Evolutionary conservation across 1,140 invertebrate genomes (phyloP).

Genomic region (Drosophila burlai): DNA sequence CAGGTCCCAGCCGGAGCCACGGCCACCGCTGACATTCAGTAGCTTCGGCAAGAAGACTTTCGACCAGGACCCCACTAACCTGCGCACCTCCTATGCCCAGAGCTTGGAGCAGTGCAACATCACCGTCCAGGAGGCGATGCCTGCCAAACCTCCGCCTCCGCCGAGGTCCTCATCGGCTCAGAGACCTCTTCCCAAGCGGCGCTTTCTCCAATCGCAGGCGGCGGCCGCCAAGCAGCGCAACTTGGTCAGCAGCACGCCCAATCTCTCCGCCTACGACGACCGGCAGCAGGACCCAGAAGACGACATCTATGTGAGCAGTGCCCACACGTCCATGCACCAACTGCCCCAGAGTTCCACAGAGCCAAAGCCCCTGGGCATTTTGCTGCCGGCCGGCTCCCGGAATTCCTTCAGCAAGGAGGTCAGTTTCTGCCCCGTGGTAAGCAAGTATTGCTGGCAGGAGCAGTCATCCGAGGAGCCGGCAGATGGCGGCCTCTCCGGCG

Average conservation of each 20-base stretch:
- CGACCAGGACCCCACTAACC: constrained; percentile 81
- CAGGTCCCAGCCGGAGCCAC: neutral
- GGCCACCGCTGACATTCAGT: constrained; percentile 43
- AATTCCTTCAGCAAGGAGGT: constrained; percentile 86
- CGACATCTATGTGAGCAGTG: constrained; percentile 79
- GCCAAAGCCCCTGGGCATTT: constrained; percentile 86
- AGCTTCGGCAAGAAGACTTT: constrained; percentile 77
- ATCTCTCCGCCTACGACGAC: constrained; percentile 86
- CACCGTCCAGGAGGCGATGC: constrained; percentile 34
- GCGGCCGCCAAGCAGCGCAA: constrained; percentile 84
- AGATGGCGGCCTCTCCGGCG: constrained; percentile 42
- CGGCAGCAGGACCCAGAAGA: constrained; percentile 70
- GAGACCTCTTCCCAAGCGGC: constrained; percentile 64
- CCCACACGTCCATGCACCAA: constrained; percentile 86
- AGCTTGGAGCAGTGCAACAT: constrained; percentile 81
- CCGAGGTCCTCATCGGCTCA: constrained; percentile 2
- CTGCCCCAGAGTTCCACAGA: constrained; percentile 82
- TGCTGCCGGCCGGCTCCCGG: constrained; percentile 85
- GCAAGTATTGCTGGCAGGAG: constrained; percentile 90
- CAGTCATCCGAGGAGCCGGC: constrained; percentile 80
- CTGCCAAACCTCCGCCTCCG: constrained; percentile 8
- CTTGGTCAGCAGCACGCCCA: constrained; percentile 88
- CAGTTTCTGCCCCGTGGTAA: constrained; percentile 90
- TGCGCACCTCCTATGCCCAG: constrained; percentile 77
- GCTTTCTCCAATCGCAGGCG: constrained; percentile 84